These are phyloP conservation scores for Cheilosia scutellata DNA, from an alignment of 2,888 invertebrate species.

Conservation along the genomic window DNA sequence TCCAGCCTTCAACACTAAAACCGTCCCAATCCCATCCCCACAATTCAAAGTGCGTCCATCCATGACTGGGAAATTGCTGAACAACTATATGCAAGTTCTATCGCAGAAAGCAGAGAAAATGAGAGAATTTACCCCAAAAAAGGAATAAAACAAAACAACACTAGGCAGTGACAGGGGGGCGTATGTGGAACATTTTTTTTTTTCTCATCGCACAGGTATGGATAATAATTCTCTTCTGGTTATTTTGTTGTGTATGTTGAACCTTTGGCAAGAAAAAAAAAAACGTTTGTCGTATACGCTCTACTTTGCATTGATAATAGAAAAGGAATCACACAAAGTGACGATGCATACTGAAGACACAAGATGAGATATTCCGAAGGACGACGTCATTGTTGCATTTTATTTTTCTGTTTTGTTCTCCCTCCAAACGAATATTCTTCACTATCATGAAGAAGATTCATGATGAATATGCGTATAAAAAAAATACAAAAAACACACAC, in stretches of 20 bases:
- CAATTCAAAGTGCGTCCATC: slow-evolving; percentile 51
- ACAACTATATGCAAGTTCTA: slow-evolving; percentile 5
- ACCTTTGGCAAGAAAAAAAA: slow-evolving; percentile 24
- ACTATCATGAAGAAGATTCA: slow-evolving; percentile 25
- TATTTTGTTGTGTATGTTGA: slow-evolving; percentile 15
- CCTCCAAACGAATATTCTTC: not conserved
- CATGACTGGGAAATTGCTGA: slow-evolving; percentile 17
- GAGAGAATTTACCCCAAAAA: slow-evolving; percentile 14
- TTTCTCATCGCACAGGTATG: slow-evolving; percentile 11
- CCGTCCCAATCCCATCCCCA: slow-evolving; percentile 7
- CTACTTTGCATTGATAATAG: slow-evolving; percentile 69
- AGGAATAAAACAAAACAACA: not conserved
- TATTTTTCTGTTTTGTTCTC: slow-evolving; percentile 4
- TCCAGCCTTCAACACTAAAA: slow-evolving; percentile 1
- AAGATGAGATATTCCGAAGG: slow-evolving; percentile 61
- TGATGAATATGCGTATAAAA: slow-evolving; percentile 41
- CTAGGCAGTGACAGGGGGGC: slow-evolving; percentile 25
- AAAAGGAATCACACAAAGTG: slow-evolving; percentile 61
- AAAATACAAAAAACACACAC: not conserved
- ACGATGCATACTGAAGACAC: slow-evolving; percentile 38
- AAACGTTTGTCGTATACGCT: slow-evolving; percentile 61
- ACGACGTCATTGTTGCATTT: slow-evolving; percentile 60
- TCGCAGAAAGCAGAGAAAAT: slow-evolving; percentile 10
- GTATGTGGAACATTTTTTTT: slow-evolving; percentile 67
- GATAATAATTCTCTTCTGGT: not conserved